Conservation (phyloP, 2,888 invertebrate species). For the Lasioglossum marginatum region DNA sequence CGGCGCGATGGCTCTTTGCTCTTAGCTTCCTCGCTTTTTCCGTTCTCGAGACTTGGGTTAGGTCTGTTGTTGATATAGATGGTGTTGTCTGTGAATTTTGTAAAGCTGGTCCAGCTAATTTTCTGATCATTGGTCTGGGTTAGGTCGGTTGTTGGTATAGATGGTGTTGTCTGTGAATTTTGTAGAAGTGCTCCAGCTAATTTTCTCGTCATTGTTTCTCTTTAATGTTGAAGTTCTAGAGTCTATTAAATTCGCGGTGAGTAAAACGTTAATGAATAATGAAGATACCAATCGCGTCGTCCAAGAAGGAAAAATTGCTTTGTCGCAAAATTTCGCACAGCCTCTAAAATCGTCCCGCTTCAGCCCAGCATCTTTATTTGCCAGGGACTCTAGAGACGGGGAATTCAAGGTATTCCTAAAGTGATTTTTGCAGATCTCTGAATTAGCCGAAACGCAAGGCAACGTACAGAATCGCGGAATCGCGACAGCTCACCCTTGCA, state of each 20-base stretch:
- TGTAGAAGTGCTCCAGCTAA: too few relatives aligned
- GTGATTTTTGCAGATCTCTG: background rate
- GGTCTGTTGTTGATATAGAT: background rate
- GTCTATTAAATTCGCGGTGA: background rate
- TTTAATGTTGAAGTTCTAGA: too few relatives aligned
- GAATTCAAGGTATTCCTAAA: background rate
- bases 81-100: background rate
- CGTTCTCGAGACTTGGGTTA: background rate
- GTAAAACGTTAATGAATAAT: background rate
- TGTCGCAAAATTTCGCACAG: background rate
- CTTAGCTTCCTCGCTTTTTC: constrained; percentile 1
- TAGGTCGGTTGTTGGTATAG: too few relatives aligned
- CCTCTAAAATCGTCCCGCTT: background rate
- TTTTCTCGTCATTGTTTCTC: too few relatives aligned
- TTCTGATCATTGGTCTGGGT: background rate
- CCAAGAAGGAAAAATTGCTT: too few relatives aligned
- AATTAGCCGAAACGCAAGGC: background rate
- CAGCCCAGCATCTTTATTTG: background rate
- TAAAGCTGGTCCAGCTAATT: background rate
- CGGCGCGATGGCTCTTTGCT: background rate
- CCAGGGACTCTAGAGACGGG: background rate
- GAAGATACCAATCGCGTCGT: background rate
- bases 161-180: too few relatives aligned
- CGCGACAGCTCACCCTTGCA: background rate
- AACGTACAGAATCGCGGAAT: background rate